Evolutionary conservation across 1,140 invertebrate species (phyloP), one percentile per base, ranked within the genome.

Genomic region (Ditylenchus dipsaci): DNA sequence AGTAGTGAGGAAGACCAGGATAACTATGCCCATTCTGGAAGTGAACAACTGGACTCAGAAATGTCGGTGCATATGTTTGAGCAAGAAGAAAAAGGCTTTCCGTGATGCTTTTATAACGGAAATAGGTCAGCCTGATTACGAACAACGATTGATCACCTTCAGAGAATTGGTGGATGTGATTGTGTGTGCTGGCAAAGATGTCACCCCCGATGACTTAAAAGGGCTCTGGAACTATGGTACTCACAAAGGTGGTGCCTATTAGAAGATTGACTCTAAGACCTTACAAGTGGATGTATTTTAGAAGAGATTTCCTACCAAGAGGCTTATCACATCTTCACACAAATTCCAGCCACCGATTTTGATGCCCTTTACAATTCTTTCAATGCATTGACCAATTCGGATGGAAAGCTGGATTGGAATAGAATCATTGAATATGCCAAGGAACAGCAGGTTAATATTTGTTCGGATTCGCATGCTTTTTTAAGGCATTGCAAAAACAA

Each of bases 91-190:
- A 33, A 64, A 43, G 27, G 23, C 17, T 19, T 67, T 69, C 61
- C 66, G 33, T 17, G 70, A 76, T n/a, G 73, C 73, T 9, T 75
- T 75, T 73, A 27, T 75, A 19, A 75, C 73, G n/a, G 73, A 75
- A 53, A 66, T 76, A 42, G 73, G 71, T 19, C 11, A 30, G 23
- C 19, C 33, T 0, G 71, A 72, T n/a, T 30, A 57, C 15, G 11
- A 38, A 3, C 33, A 38, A 15, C 23, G 56, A 9, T 11, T 43
- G 19, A 77, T 76, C 17, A 57, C 76, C 21, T 65, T 75, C 26
- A 33, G 71, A 9, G 73, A 75, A 73, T 58, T 75, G 23, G 17
- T 77, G 17, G 73, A 75, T 53, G 73, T 75, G 29, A 65, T 75
- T 58, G 60, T 75, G 3, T 75, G 73, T 38, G 72, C 73, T 33